Evolutionary conservation across 1,140 invertebrate species (phyloP).

Genomic region (Plectrocnemia conspersa): DNA sequence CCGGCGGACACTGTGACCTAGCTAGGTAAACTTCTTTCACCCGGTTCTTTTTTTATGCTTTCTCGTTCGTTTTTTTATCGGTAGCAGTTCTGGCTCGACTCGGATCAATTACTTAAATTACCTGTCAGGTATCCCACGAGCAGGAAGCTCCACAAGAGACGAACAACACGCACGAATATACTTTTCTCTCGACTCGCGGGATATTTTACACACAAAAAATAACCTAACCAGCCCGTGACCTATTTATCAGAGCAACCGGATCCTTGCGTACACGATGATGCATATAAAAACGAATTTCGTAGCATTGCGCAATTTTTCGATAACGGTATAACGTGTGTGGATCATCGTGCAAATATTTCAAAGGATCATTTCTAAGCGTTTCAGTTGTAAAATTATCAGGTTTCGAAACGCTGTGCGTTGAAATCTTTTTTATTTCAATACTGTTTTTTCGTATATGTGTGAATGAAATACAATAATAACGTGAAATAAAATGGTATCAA

Average conservation of each 20-base stretch:
- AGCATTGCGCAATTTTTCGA: no score
- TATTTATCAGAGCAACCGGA: conserved; percentile 2
- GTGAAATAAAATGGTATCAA: no score
- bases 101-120: conserved; percentile 23
- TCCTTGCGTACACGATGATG: no score
- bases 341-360: no score
- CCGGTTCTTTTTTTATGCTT: conserved; percentile 17
- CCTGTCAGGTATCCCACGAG: conserved; percentile 22
- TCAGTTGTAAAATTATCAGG: no score
- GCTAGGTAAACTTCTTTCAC: conserved; percentile 26
- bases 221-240: background rate
- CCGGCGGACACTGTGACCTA: conserved; percentile 12
- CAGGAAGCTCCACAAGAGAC: conserved; percentile 16
- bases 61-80: conserved; percentile 15
- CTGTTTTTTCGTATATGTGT: no score
- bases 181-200: conserved; percentile 1
- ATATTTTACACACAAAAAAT: background rate
- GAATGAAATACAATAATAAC: no score
- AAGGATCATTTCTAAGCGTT: no score
- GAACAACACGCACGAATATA: conserved; percentile 3
- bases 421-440: no score
- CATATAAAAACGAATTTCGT: no score
- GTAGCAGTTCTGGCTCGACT: conserved; percentile 12
- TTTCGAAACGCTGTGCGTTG: no score
- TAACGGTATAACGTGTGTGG: no score